Base-by-base conservation (phyloP, 2,888 invertebrate species). In the Carabus problematicus region DNA sequence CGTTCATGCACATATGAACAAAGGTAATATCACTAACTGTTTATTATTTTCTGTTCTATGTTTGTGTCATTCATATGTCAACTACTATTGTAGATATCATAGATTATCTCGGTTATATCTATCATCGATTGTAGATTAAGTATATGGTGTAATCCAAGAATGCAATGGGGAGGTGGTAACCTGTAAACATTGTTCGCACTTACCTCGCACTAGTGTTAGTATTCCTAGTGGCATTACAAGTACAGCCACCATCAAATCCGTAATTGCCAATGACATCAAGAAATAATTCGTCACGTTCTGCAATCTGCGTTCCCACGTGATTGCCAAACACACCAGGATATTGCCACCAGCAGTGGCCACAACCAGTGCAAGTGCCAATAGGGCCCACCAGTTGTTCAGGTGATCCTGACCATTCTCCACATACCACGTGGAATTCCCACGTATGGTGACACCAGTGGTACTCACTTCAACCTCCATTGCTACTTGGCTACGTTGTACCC, bases 271-370 rank as follows among this genome's bases (percentile, higher is more conserved):
- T 4, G 97, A 97, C 90, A 97, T 93, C 77, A 98, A 86, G 80
- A 98, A 98, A 82, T 97, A 97, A 83, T 98, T 98, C 77, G 97
- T 98, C 71, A 97, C 95, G 85, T 96, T 98, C 83, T 98, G 97
- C 71, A 98, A 84, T 12, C 96, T 87, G 68, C 94, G 88, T 80
- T 98, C 97, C 88, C 93, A 89, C 72, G 91, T 90, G 76, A 98
- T 96, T 19, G 98, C 97, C 75, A 97, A 82, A 77, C 97, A 97
- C 58, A 98, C 98, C 70, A 98, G 84, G 49, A 95, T 92, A 83
- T 98, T 98, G 1, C 97, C 97, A 1, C 94, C 90, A 0, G 94
- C 94, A 0, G 96, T 96, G 71, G 91, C 93, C 55, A 94, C 79
- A 9, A 95, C 95, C 68, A 97, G 82, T 39, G 91, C 83, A 55